Conservation (phyloP, 2,888 invertebrate genomes). For the Metellina segmentata region DNA sequence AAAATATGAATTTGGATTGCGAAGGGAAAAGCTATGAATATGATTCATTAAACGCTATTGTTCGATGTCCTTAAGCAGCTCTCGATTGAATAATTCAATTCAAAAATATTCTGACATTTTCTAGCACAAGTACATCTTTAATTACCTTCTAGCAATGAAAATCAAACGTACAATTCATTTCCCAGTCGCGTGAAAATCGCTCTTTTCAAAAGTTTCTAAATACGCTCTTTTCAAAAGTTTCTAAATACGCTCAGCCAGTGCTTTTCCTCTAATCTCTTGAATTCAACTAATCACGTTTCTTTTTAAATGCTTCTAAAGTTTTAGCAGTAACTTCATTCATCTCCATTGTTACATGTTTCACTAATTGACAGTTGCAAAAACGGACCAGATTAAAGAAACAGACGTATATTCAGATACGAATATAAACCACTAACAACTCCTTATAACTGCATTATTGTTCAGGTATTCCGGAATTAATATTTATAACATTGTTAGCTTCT, state of each 20-base stretch:
- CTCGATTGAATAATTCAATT: no score
- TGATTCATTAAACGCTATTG: no score
- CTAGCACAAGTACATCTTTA: no score
- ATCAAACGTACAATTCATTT: no score
- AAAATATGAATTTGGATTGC: no score
- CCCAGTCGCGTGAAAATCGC: neutral
- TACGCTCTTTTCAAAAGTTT: neutral
- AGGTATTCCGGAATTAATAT: conserved; percentile 46
- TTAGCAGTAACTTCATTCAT: neutral
- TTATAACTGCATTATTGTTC: neutral
- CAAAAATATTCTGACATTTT: no score
- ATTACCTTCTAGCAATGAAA: no score
- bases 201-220: neutral
- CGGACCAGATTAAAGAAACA: neutral
- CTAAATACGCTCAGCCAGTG: neutral
- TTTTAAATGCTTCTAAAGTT: neutral
- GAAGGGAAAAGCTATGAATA: no score
- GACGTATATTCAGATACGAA: neutral
- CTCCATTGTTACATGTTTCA: neutral
- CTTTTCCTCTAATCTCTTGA: neutral
- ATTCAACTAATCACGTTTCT: neutral
- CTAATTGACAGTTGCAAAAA: neutral
- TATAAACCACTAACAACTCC: neutral
- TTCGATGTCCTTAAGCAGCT: no score
- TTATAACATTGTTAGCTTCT: conserved; percentile 34